Conservation (phyloP, 2,888 invertebrate genomes). For the Romanomermis culicivorax region DNA sequence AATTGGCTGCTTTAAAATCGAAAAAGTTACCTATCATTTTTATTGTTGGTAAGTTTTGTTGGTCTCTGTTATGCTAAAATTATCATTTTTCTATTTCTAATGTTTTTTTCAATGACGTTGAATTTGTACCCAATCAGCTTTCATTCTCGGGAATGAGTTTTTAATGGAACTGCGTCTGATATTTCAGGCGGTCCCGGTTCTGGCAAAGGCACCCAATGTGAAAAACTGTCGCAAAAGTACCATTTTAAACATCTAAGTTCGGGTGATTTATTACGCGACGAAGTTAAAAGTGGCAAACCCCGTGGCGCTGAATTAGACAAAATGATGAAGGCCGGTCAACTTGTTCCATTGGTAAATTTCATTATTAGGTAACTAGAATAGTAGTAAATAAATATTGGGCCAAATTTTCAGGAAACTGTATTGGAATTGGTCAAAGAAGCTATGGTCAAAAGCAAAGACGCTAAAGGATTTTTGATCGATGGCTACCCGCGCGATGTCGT, state of each 20-base stretch:
- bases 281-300: constrained; percentile 45
- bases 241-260: constrained; percentile 58
- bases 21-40: constrained; percentile 27
- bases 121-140: no score
- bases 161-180: no score
- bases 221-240: constrained; percentile 39
- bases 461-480: constrained; percentile 68
- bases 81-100: no score
- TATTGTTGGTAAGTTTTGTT: constrained; percentile 23
- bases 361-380: neutral
- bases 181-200: constrained; percentile 63
- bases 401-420: constrained; percentile 43
- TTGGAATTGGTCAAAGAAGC: constrained; percentile 52
- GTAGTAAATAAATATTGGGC: neutral
- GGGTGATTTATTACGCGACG: constrained; percentile 51
- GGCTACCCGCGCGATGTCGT: constrained; percentile 76
- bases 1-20: constrained; percentile 21
- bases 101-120: no score
- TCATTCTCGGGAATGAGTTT: no score
- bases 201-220: constrained; percentile 61
- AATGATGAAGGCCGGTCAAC: constrained; percentile 53
- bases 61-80: no score
- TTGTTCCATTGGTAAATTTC: constrained; percentile 40
- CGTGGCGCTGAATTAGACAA: constrained; percentile 31
- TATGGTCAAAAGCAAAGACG: constrained; percentile 42